Evolutionary conservation across 2,113 vertebrate species (phyloP).

Genomic region (Riparia riparia): DNA sequence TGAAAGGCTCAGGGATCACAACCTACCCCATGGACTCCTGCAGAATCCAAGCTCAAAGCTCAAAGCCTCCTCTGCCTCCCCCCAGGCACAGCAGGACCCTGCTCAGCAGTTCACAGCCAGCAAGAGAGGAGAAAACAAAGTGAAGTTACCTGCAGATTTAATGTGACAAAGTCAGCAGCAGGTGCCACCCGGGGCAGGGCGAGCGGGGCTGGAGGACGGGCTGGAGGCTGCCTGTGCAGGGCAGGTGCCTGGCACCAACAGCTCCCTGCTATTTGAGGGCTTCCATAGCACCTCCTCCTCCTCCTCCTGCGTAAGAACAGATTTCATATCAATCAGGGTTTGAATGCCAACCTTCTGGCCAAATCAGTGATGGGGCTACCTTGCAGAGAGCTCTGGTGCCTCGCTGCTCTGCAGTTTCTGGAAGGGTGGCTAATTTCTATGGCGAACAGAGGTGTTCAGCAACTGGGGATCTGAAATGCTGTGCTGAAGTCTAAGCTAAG

Average conservation of each 20-base stretch:
- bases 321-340: neutral
- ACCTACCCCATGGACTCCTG: too few species aligned
- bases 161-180: accelerated
- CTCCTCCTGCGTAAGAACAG: neutral
- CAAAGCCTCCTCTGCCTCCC: neutral
- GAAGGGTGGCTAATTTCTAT: accelerated
- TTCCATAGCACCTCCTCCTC: slow-evolving; percentile 31
- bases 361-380: neutral
- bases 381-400: neutral
- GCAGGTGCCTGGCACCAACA: neutral
- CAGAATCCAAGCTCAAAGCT: neutral
- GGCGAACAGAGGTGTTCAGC: too few species aligned
- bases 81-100: neutral
- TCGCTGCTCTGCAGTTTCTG: accelerated
- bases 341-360: neutral
- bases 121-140: neutral
- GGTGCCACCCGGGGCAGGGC: neutral
- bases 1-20: accelerated
- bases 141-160: neutral
- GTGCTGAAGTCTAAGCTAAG: neutral
- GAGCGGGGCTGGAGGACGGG: accelerated
- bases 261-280: neutral
- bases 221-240: neutral
- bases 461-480: neutral
- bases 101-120: neutral